phyloP scores from a whole-genome alignment of 2,113 vertebrate genomes.

The Austrofundulus limnaeus region DNA sequence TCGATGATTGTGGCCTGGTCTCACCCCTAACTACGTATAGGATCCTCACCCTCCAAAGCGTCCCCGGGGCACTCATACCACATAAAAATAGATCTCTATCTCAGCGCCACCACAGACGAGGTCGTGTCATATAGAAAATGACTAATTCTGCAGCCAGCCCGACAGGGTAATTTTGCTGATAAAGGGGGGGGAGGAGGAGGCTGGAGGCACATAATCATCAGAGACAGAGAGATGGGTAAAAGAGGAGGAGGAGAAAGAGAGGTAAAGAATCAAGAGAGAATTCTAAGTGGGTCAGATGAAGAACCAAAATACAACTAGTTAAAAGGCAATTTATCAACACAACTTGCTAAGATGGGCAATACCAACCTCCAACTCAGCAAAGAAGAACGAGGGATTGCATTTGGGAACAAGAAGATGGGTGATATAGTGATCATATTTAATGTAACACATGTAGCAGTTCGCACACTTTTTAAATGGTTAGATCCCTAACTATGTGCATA shows the following conservation, averaged over 20 bases:
- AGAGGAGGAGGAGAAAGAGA: slow-evolving; percentile 37
- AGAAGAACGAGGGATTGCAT: slow-evolving; percentile 47
- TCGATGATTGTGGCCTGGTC: slow-evolving; percentile 74
- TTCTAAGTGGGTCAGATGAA: slow-evolving; percentile 70
- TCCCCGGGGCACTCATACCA: slow-evolving; percentile 70
- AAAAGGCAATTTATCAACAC: slow-evolving; percentile 74
- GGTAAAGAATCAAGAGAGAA: slow-evolving; percentile 40
- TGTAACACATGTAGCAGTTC: too few species aligned
- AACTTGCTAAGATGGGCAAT: slow-evolving; percentile 60
- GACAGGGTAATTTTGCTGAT: slow-evolving; percentile 75
- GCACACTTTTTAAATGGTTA: too few species aligned
- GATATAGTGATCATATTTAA: background rate
- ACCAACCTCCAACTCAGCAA: slow-evolving; percentile 54
- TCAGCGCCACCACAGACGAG: slow-evolving; percentile 71
- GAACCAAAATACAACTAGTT: slow-evolving; percentile 67
- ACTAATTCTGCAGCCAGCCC: slow-evolving; percentile 69
- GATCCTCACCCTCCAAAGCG: slow-evolving; percentile 70
- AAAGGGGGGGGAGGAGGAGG: slow-evolving; percentile 63
- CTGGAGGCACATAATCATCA: slow-evolving; percentile 51
- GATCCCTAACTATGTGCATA: too few species aligned
- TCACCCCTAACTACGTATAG: slow-evolving; percentile 72
- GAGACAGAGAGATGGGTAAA: slow-evolving; percentile 50
- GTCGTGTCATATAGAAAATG: slow-evolving; percentile 77
- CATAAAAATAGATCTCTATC: slow-evolving; percentile 78
- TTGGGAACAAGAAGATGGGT: background rate